Evolutionary conservation across 2,113 vertebrate species (phyloP).

Genomic region (Panthera tigris): DNA sequence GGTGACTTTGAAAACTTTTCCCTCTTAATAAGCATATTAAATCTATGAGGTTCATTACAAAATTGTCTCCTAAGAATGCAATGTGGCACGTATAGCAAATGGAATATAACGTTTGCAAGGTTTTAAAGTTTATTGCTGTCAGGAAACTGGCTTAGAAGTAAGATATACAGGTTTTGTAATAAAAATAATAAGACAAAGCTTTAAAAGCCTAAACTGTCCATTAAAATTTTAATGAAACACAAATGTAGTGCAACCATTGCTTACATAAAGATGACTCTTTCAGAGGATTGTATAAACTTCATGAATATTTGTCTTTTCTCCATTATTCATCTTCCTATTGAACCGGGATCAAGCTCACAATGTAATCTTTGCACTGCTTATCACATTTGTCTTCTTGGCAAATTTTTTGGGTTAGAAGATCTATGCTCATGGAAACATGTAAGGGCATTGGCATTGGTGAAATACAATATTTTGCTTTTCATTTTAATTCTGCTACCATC

Average conservation of each 20-base stretch:
- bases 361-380: not conserved
- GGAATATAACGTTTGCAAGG: not conserved
- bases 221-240: not conserved
- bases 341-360: not conserved
- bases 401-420: not conserved
- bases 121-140: not conserved
- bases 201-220: not conserved
- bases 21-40: not conserved
- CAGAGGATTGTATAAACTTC: not conserved
- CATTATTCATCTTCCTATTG: not conserved
- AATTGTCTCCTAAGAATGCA: not conserved
- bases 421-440: not conserved
- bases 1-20: not conserved
- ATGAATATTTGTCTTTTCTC: not conserved
- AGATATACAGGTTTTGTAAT: not conserved
- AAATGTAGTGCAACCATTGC: not conserved
- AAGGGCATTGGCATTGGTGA: not conserved
- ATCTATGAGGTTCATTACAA: not conserved
- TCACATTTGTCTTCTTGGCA: not conserved
- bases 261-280: not conserved
- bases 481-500: not conserved
- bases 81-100: not conserved
- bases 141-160: not conserved
- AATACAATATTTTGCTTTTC: not conserved
- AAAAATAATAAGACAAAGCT: constrained; percentile 10